Evolutionary conservation across 2,888 invertebrate species (phyloP).

Genomic region (Cryptocheilus praepositus): DNA sequence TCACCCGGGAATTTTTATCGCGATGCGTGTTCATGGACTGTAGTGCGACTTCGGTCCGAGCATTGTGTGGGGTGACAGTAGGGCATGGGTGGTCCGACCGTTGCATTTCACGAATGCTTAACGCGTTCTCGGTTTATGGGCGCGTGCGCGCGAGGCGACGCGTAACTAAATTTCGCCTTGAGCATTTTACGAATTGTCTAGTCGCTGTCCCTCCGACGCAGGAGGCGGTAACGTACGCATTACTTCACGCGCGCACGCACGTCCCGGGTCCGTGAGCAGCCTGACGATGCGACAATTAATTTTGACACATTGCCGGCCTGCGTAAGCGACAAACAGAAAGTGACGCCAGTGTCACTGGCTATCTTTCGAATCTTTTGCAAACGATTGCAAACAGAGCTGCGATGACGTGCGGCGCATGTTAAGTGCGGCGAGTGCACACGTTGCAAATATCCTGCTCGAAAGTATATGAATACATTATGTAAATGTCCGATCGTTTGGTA

Average conservation of each 20-base stretch:
- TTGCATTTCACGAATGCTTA: slow-evolving; percentile 65
- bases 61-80: slow-evolving; percentile 18
- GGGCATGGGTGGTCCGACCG: slow-evolving; percentile 63
- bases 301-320: slow-evolving; percentile 45
- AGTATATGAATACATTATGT: too few relatives aligned
- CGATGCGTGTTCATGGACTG: slow-evolving; percentile 43
- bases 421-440: too few relatives aligned
- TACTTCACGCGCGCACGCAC: slow-evolving; percentile 43
- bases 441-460: too few relatives aligned
- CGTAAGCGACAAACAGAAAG: slow-evolving; percentile 45
- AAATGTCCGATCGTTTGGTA: too few relatives aligned
- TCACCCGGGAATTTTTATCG: slow-evolving; percentile 44
- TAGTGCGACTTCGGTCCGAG: slow-evolving; percentile 25
- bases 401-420: too few relatives aligned
- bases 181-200: slow-evolving; percentile 49
- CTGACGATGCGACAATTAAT: slow-evolving; percentile 58
- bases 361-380: too few relatives aligned
- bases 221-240: slow-evolving; percentile 36
- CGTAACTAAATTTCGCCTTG: slow-evolving; percentile 66
- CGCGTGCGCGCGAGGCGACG: slow-evolving; percentile 65
- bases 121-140: slow-evolving; percentile 69
- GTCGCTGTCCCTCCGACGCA: slow-evolving; percentile 8
- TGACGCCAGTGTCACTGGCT: not conserved
- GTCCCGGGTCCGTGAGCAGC: slow-evolving; percentile 56
- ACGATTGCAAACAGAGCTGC: too few relatives aligned